Base-by-base conservation (phyloP, 2,888 invertebrate species). In the Abrostola triplasia region DNA sequence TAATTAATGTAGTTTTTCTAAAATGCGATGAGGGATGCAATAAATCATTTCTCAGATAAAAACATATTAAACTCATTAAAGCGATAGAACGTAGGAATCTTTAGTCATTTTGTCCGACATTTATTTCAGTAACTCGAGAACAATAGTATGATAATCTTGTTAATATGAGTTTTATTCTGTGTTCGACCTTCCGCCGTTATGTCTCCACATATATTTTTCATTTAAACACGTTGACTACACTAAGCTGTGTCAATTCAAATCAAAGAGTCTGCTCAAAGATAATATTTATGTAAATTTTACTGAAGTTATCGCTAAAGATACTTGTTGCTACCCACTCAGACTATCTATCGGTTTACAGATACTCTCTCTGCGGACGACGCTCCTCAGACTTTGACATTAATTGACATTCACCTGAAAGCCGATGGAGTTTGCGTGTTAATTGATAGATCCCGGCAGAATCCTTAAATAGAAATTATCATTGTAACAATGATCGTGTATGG, bases 371-470 rank as follows among this genome's bases (percentile, higher is more conserved):
- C 70, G 79, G 79, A 75, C 83, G 74, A 81, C 76, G 81, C 84
- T 86, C 77, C 82, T 81, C 80, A 83, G 77, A 78, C 81, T 85
- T 82, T 84, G 87, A 89, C 84, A 86, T 88, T 90, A 91, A 92
- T 92, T 90, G 92, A 89, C 89, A 85, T 89, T 89, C 85, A 90
- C 85, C 88, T 90, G 87, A 89, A 90, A 88, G 85, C 85, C 87
- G 85, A 90, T 88, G 83, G 88, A 89, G 88, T 91, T 89, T 83
- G 84, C 81, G 85, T 86, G 87, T 86, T 91, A 92, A 92, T 91
- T 92, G 89, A 92, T 90, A 90, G 88, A 91, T 90, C 88, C 88
- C 85, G 87, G 87, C 85, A 85, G 84, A 80, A 83, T 82, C 80
- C 71, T 73, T 67, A 76, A 64, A 69, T 70, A 67, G 65, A 73